These are phyloP conservation scores for Danaus chrysippus DNA, from an alignment of 2,888 invertebrate genomes.

Conservation along the genomic window DNA sequence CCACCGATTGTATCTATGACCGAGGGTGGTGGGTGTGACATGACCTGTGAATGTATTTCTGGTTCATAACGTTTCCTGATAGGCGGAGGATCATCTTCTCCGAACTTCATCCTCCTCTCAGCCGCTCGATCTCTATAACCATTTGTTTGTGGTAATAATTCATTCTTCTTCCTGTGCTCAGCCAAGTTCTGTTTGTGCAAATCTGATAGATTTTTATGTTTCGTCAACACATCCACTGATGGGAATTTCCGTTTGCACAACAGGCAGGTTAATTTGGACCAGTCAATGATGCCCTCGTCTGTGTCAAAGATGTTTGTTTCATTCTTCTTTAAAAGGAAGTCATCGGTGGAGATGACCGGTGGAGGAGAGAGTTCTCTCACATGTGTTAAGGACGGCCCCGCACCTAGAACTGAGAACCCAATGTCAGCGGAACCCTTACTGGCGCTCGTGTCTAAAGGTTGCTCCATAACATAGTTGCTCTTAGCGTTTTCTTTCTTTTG, in stretches of 20 bases:
- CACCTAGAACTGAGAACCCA: constrained; percentile 94
- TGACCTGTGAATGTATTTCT: constrained; percentile 71
- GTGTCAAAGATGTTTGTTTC: constrained; percentile 80
- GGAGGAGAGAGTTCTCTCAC: constrained; percentile 60
- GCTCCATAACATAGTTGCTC: constrained; percentile 68
- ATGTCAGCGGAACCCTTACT: constrained; percentile 92
- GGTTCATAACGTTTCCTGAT: constrained; percentile 68
- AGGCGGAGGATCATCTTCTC: constrained; percentile 86
- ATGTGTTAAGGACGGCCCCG: constrained; percentile 71
- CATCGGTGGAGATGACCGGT: constrained; percentile 52
- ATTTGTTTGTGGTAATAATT: constrained; percentile 54
- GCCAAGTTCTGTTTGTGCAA: constrained; percentile 94
- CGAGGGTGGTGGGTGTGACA: constrained; percentile 81
- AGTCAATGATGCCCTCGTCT: constrained; percentile 90
- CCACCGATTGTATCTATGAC: constrained; percentile 95
- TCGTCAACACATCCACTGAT: constrained; percentile 90
- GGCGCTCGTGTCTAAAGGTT: constrained; percentile 65
- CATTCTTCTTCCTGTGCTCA: constrained; percentile 68
- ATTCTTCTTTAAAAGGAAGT: constrained; percentile 64
- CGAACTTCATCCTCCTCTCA: constrained; percentile 95
- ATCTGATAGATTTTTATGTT: constrained; percentile 95
- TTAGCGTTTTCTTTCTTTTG: constrained; percentile 91
- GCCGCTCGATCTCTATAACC: constrained; percentile 96
- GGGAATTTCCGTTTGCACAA: constrained; percentile 97
- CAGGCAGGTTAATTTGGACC: constrained; percentile 93